These are phyloP conservation scores for Martes martes DNA, from an alignment of 2,113 vertebrate species.

Conservation along the genomic window DNA sequence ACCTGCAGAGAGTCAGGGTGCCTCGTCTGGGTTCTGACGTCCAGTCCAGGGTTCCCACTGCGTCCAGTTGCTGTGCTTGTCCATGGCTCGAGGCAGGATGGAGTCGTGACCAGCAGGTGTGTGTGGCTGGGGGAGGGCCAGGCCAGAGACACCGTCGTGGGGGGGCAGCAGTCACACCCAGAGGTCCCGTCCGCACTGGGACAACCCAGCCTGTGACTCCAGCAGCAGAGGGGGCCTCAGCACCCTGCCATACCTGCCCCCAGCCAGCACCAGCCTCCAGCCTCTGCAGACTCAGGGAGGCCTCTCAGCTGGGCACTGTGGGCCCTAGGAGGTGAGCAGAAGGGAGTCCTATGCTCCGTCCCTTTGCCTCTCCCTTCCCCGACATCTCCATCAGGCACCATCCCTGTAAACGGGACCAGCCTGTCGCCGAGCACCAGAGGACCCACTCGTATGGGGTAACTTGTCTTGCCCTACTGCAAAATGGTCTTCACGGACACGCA, in stretches of 20 bases:
- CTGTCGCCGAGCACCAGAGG: not conserved
- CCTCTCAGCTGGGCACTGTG: not conserved
- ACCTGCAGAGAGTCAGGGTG: not conserved
- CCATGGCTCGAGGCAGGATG: not conserved
- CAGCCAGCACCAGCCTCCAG: not conserved
- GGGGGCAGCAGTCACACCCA: no score
- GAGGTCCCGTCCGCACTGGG: not conserved
- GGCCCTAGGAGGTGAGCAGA: fast-evolving
- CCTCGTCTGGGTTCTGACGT: not conserved
- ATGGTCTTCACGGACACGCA: not conserved
- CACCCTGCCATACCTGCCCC: not conserved
- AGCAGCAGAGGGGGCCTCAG: fast-evolving
- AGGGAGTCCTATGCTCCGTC: fast-evolving
- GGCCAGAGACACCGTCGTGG: not conserved
- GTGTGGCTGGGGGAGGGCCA: fast-evolving
- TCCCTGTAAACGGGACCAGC: not conserved
- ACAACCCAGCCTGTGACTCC: not conserved
- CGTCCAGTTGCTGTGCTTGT: no score
- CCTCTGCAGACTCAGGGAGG: not conserved
- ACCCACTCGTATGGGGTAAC: not conserved
- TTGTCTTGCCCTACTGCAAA: not conserved
- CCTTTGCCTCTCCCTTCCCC: no score
- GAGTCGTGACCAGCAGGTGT: not conserved
- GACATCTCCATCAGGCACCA: not conserved
- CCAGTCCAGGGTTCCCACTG: not conserved